These are phyloP conservation scores for Ammospiza maritima DNA, from an alignment of 2,797 vertebrate genomes.

Conservation along the genomic window DNA sequence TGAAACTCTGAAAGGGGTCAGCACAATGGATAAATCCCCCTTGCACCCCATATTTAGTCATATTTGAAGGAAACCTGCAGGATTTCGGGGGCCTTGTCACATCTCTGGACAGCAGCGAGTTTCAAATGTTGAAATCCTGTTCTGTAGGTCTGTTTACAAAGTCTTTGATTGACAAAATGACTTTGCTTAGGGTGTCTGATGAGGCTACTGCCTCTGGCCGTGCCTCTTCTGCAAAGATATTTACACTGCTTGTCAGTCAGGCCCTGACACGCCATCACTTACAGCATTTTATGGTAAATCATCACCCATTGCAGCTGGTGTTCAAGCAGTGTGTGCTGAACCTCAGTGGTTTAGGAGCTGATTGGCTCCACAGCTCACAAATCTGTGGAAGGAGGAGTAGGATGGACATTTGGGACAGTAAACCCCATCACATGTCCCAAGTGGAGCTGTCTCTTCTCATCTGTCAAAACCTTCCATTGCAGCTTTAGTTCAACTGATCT, in stretches of 20 bases:
- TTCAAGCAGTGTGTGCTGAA: neutral
- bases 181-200: neutral
- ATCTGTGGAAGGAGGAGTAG: neutral
- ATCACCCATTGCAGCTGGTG: neutral
- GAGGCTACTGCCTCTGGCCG: neutral
- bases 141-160: neutral
- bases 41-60: neutral
- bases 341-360: neutral
- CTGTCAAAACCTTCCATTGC: neutral
- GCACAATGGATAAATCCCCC: neutral
- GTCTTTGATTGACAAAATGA: slow-evolving; percentile 37
- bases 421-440: neutral
- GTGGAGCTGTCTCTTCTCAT: neutral
- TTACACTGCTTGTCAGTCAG: slow-evolving; percentile 4
- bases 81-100: neutral
- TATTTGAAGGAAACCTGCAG: neutral
- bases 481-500: neutral
- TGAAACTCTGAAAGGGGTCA: neutral
- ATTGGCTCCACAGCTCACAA: neutral
- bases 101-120: neutral
- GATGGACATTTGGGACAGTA: neutral
- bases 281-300: slow-evolving; percentile 1
- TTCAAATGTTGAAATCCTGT: neutral
- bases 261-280: neutral
- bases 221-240: slow-evolving; percentile 7